A percentile compares a stretch with the other conserved stretches of the same genome.
Evolutionary conservation across 2,888 invertebrate genomes (phyloP).

Genomic region (Cerastoderma edule): DNA sequence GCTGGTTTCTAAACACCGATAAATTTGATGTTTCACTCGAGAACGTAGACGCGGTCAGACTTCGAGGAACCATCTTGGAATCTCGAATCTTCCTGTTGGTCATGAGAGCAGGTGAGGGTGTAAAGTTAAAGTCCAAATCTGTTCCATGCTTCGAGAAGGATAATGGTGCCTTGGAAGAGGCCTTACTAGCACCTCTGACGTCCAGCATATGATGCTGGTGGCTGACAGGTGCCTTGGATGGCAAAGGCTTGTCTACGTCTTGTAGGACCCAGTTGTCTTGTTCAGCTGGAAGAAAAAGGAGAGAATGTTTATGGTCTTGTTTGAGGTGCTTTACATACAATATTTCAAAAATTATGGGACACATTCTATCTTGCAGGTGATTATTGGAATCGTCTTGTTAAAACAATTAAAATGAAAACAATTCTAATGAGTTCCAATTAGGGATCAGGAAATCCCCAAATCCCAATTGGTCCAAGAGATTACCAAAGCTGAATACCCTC

Average conservation of each 20-base stretch:
- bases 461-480: no score
- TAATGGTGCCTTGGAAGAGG: constrained; percentile 38
- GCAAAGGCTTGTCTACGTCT: neutral
- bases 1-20: neutral
- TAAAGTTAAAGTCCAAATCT: neutral
- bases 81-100: constrained; percentile 28
- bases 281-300: constrained; percentile 5
- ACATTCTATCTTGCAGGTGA: no score
- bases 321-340: neutral
- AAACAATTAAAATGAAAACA: no score
- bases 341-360: no score
- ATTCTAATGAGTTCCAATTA: no score
- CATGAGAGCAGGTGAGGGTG: constrained; percentile 27
- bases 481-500: no score
- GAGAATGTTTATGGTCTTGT: neutral
- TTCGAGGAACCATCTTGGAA: constrained; percentile 15
- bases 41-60: neutral
- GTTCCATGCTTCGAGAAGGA: constrained; percentile 26
- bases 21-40: neutral
- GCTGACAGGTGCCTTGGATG: constrained; percentile 38
- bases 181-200: constrained; percentile 40
- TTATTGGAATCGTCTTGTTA: no score
- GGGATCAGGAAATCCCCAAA: no score
- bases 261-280: constrained; percentile 12
- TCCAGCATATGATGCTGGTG: constrained; percentile 48